phyloP scores from a whole-genome alignment of 2,888 invertebrate species.

The Polyommatus iphigenia region DNA sequence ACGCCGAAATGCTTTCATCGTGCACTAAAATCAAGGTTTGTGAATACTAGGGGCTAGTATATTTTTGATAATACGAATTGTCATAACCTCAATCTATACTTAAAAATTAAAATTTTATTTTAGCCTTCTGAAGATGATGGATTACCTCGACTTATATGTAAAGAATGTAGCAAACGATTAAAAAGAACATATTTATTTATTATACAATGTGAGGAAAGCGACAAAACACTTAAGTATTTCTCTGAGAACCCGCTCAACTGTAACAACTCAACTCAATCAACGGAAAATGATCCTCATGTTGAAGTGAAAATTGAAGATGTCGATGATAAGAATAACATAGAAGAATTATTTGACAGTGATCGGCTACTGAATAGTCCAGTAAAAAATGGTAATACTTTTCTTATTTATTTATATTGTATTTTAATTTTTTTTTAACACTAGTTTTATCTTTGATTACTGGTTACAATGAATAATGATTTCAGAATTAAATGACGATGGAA shows the following conservation, averaged over 20 bases:
- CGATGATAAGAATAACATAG: constrained; percentile 42
- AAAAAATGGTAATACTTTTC: constrained; percentile 21
- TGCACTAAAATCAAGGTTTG: constrained; percentile 68
- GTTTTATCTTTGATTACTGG: no score
- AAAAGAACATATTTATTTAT: constrained; percentile 64
- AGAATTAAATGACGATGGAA: constrained; percentile 25
- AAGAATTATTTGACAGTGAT: background rate
- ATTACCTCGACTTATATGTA: constrained; percentile 65
- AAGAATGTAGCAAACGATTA: constrained; percentile 62
- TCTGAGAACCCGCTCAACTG: constrained; percentile 33
- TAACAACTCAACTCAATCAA: background rate
- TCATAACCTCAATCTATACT: background rate
- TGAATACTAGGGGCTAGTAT: background rate
- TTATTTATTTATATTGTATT: background rate
- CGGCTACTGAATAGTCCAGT: constrained; percentile 28
- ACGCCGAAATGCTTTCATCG: constrained; percentile 61
- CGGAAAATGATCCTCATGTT: constrained; percentile 19
- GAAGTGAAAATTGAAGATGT: constrained; percentile 42
- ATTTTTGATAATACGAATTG: background rate
- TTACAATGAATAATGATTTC: background rate
- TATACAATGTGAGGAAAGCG: constrained; percentile 62
- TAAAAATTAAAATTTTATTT: constrained; percentile 37
- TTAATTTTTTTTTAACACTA: background rate
- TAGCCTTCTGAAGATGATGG: constrained; percentile 63
- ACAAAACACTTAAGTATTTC: constrained; percentile 51